phyloP scores from a whole-genome alignment of 2,888 invertebrate genomes.

The Standfussiana lucernea region DNA sequence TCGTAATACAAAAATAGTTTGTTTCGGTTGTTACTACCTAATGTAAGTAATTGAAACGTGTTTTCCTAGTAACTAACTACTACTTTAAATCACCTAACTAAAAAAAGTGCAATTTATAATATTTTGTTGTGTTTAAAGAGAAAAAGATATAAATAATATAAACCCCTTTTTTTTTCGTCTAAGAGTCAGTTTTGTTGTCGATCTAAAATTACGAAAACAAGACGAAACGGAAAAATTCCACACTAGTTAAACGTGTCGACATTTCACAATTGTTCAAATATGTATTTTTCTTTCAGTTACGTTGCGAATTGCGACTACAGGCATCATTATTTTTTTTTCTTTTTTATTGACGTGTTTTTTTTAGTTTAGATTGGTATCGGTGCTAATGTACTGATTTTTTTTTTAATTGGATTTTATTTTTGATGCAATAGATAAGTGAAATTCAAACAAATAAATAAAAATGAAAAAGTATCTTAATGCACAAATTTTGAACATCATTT shows the following conservation, averaged over 20 bases:
- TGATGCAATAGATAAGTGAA: too few species aligned
- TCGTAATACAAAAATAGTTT: neutral
- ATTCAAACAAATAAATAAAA: too few species aligned
- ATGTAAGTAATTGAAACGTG: neutral
- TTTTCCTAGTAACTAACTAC: neutral
- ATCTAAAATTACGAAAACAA: conserved; percentile 32
- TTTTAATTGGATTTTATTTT: too few species aligned
- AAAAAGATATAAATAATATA: neutral
- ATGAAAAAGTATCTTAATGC: conserved; percentile 2
- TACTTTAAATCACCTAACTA: neutral
- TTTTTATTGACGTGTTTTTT: too few species aligned
- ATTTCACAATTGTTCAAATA: conserved; percentile 65
- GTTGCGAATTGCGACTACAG: neutral
- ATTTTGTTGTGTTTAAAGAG: neutral
- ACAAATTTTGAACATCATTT: conserved; percentile 19
- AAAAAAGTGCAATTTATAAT: neutral
- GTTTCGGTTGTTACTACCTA: neutral
- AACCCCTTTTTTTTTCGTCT: neutral
- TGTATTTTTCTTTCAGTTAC: conserved; percentile 37
- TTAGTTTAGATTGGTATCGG: too few species aligned
- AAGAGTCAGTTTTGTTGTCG: neutral
- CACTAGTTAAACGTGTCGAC: conserved; percentile 23
- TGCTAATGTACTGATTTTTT: too few species aligned
- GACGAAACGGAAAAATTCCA: conserved; percentile 40
- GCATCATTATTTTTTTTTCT: too few species aligned